Percentiles rank a stretch among this genome's conserved stretches.
Conservation (phyloP, 1,140 invertebrate species). For the Drosophila nebulosa region DNA sequence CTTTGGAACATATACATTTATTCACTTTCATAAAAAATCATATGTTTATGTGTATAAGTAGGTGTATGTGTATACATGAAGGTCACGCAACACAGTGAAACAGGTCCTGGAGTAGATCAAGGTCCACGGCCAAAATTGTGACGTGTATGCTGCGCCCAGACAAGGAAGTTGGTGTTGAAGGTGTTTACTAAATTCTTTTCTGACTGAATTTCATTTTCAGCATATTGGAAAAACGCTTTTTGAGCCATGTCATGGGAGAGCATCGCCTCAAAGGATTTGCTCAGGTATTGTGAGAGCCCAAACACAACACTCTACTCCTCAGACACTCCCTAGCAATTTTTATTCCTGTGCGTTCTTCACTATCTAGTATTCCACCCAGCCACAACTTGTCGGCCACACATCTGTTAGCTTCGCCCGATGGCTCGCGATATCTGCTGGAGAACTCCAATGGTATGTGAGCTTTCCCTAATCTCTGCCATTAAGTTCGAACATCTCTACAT, state of each 20-base stretch:
- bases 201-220: conserved; percentile 3
- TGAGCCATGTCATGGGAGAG: conserved; percentile 80
- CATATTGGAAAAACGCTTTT: neutral
- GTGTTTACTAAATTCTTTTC: neutral
- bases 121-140: neutral
- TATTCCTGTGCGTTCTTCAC: neutral
- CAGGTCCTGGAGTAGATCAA: conserved; percentile 9
- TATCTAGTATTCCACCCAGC: conserved; percentile 63
- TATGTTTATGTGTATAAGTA: neutral
- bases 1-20: neutral
- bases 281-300: conserved; percentile 52
- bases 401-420: conserved; percentile 89
- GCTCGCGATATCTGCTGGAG: conserved; percentile 88
- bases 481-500: neutral
- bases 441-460: conserved; percentile 82
- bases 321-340: conserved; percentile 1
- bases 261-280: conserved; percentile 67
- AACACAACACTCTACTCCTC: neutral
- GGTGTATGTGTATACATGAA: neutral
- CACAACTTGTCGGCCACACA: conserved; percentile 87
- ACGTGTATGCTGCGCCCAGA: conserved; percentile 2
- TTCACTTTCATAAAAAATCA: neutral
- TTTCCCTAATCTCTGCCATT: neutral
- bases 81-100: conserved; percentile 5
- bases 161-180: neutral